Conservation (phyloP, 2,113 vertebrate genomes). For the Psittacus erithacus region DNA sequence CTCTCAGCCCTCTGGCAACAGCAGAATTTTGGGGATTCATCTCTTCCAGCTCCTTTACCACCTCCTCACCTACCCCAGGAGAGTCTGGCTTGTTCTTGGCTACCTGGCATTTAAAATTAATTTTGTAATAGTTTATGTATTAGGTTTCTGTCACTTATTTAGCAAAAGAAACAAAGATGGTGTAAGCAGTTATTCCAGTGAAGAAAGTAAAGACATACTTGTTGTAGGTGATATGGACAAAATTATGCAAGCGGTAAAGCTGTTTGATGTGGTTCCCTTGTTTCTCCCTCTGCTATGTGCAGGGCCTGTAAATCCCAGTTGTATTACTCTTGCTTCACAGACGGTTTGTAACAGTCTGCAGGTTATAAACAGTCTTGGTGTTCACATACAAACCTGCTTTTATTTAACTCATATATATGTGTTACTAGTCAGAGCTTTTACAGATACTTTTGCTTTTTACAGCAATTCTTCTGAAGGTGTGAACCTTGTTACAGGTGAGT, state of each 20-base stretch:
- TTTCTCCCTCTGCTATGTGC: background rate
- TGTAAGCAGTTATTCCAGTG: background rate
- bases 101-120: background rate
- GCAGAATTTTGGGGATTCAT: background rate
- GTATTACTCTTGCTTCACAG: background rate
- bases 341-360: background rate
- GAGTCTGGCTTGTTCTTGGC: background rate
- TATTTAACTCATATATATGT: background rate
- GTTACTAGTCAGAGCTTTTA: background rate
- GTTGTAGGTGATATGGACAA: background rate
- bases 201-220: background rate
- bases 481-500: slow-evolving; percentile 83
- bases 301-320: background rate
- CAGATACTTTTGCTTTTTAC: slow-evolving; percentile 50
- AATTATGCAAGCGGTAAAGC: background rate
- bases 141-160: background rate
- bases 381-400: background rate
- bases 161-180: background rate
- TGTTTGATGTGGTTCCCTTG: background rate
- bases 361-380: background rate
- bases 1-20: background rate
- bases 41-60: background rate
- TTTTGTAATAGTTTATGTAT: background rate
- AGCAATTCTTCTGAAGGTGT: slow-evolving; percentile 78
- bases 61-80: background rate